Percentiles rank a stretch among this genome's conserved stretches.
Evolutionary conservation across 2,797 vertebrate genomes (phyloP).

Genomic region (Squalus acanthias): DNA sequence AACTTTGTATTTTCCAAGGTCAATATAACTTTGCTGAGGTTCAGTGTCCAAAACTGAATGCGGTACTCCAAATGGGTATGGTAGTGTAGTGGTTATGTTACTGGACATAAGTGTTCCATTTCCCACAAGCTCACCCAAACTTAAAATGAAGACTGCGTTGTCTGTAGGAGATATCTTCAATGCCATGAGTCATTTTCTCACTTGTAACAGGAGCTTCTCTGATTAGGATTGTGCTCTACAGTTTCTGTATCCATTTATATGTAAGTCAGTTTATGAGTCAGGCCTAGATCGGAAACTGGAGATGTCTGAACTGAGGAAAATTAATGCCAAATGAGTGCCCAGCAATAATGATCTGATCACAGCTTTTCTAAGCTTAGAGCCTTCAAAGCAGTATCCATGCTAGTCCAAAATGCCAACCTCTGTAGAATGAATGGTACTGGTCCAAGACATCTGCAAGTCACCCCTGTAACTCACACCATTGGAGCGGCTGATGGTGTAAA

Average conservation of each 20-base stretch:
- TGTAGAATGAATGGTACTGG: not conserved
- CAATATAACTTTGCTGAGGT: not conserved
- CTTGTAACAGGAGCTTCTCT: not conserved
- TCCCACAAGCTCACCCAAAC: not conserved
- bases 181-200: not conserved
- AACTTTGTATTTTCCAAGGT: not conserved
- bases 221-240: not conserved
- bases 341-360: not conserved
- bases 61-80: not conserved
- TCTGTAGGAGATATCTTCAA: not conserved
- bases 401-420: no score
- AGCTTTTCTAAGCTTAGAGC: not conserved
- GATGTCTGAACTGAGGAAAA: not conserved
- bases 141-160: not conserved
- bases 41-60: not conserved
- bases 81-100: not conserved
- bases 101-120: not conserved
- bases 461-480: not conserved
- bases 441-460: not conserved
- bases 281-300: not conserved
- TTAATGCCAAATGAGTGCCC: not conserved
- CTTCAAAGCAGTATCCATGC: not conserved
- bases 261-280: not conserved
- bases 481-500: not conserved
- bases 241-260: not conserved